Evolutionary conservation across 2,113 vertebrate genomes (phyloP), one percentile per base, ranked within the genome.

Genomic region (Trichomycterus rosablanca): DNA sequence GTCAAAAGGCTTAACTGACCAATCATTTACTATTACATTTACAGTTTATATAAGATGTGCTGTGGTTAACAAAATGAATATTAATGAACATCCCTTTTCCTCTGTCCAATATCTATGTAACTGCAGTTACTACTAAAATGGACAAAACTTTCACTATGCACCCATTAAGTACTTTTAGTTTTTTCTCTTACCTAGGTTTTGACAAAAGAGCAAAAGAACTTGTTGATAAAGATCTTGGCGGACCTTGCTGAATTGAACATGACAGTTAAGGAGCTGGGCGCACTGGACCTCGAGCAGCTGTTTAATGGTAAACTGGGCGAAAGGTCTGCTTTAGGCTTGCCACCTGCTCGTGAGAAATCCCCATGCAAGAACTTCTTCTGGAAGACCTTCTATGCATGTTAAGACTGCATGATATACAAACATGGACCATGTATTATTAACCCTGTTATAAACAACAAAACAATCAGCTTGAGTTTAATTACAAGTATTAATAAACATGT

Each of bases 371-470:
- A 79, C 45, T 89, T 88, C 74, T 89, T 82, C 72, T 86, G 84
- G 86, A 88, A 89, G 74, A 85, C 83, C 14, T 86, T 85, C 70
- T 88, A 81, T 54, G 78, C 83, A 30, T 89, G 86, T 71, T 86
- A 80, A 56, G 60, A 24, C 10, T 56, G 49, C 26, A 55, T 43
- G 48, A 56, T 8, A 14, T 8, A 5, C 37, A 4, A 26, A 46
- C 11, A 18, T 39, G 18, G 0, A n/a, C 7, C 15, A 26, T 18
- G 34, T 40, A 19, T 54, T 14, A 24, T 39, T 34, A 20, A 52
- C 14, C n/a, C n/a, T n/a, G n/a, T n/a, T n/a, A n/a, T n/a, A n/a
- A n/a, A n/a, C n/a, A n/a, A n/a, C n/a, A n/a, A n/a, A n/a, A n/a
- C n/a, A n/a, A n/a, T n/a, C n/a, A n/a, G n/a, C n/a, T n/a, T n/a